phyloP scores from a whole-genome alignment of 2,113 vertebrate genomes.

The Saccopteryx bilineata region DNA sequence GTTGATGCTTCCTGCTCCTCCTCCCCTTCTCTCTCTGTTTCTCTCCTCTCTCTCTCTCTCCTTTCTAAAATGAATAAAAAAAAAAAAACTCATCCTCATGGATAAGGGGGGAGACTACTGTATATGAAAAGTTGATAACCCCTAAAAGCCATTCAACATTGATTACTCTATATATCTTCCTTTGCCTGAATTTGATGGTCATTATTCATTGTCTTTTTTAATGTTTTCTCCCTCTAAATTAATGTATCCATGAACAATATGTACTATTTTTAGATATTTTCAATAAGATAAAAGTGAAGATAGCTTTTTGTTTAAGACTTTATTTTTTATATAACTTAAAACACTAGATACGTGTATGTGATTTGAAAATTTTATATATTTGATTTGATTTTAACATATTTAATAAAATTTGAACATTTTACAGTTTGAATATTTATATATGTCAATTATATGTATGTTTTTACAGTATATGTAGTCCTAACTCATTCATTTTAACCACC shows the following conservation, averaged over 20 bases:
- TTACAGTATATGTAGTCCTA: neutral
- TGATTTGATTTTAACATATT: constrained; percentile 5
- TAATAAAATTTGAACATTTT: neutral
- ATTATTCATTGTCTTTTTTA: neutral
- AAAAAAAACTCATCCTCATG: neutral
- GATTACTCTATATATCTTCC: neutral
- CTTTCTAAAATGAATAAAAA: too few species aligned
- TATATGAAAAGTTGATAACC: neutral
- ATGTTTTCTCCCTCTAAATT: constrained; percentile 33
- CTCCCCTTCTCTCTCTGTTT: too few species aligned
- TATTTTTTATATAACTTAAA: constrained; percentile 26
- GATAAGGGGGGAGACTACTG: neutral
- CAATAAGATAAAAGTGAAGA: neutral
- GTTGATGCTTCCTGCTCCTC: too few species aligned
- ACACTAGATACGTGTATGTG: neutral
- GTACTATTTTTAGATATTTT: constrained; percentile 30
- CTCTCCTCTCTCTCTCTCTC: too few species aligned
- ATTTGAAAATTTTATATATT: neutral
- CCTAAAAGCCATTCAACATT: neutral
- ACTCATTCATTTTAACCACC: constrained; percentile 42
- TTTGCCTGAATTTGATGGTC: neutral
- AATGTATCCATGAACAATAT: neutral
- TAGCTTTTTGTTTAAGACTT: neutral
- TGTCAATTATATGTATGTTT: neutral
- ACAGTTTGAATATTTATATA: neutral